phyloP scores from a whole-genome alignment of 2,113 vertebrate genomes.

The Corythornis madagascariensis region DNA sequence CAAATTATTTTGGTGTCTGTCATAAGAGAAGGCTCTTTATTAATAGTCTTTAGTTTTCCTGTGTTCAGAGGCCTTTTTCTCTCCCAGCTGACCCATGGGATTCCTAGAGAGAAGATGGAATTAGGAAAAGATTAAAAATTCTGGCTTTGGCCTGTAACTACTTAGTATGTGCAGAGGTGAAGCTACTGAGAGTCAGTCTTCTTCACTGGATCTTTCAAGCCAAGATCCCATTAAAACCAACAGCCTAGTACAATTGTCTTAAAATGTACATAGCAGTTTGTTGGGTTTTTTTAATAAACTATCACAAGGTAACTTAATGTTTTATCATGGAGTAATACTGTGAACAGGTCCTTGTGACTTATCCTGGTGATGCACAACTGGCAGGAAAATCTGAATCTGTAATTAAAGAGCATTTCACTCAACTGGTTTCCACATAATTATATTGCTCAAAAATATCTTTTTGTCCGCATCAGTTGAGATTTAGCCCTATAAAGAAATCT shows the following conservation, averaged over 20 bases:
- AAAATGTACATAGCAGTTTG: neutral
- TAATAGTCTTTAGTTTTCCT: conserved; percentile 12
- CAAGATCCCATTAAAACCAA: neutral
- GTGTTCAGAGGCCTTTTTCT: conserved; percentile 36
- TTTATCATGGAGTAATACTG: no score
- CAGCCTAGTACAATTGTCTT: neutral
- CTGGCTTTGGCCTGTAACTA: neutral
- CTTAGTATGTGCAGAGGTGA: neutral
- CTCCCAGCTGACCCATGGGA: neutral
- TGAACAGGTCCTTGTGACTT: no score
- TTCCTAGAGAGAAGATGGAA: neutral
- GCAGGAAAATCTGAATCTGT: neutral
- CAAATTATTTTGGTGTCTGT: conserved; percentile 32
- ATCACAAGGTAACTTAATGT: neutral
- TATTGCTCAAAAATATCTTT: neutral
- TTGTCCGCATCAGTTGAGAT: neutral
- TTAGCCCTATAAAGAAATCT: neutral
- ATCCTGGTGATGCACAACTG: no score
- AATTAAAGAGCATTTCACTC: neutral
- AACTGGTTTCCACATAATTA: neutral
- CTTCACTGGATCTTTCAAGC: neutral
- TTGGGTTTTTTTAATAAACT: neutral
- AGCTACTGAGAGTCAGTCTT: neutral
- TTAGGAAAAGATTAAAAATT: neutral
- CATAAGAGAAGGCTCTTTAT: neutral